phyloP scores from a whole-genome alignment of 2,888 invertebrate genomes.

The Drosophila antonietae region DNA sequence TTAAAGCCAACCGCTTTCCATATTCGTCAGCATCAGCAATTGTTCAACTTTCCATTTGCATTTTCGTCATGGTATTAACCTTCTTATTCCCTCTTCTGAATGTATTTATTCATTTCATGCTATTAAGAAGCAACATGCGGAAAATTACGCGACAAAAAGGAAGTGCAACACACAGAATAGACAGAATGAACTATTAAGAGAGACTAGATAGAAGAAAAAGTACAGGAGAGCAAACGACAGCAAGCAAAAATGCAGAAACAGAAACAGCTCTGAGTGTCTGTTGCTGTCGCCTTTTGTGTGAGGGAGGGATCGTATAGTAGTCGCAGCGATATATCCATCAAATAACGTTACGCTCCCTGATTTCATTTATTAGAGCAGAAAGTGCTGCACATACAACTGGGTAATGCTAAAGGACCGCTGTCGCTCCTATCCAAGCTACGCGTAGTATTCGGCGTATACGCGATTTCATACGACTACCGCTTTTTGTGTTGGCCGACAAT shows the following conservation, averaged over 20 bases:
- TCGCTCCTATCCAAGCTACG: constrained; percentile 4
- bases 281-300: background rate
- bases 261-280: constrained; percentile 31
- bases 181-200: constrained; percentile 67
- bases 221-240: constrained; percentile 1
- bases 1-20: background rate
- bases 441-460: constrained; percentile 63
- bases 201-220: constrained; percentile 16
- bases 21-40: constrained; percentile 62
- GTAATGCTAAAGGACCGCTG: constrained; percentile 31
- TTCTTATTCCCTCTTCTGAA: background rate
- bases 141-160: constrained; percentile 72
- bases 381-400: constrained; percentile 66
- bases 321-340: constrained; percentile 80
- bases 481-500: constrained; percentile 42
- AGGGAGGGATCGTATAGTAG: constrained; percentile 33
- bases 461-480: constrained; percentile 45
- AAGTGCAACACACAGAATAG: constrained; percentile 55
- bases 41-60: constrained; percentile 69
- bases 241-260: constrained; percentile 10
- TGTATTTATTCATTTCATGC: constrained; percentile 16
- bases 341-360: constrained; percentile 82
- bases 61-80: constrained; percentile 20
- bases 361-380: constrained; percentile 84
- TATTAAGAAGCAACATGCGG: constrained; percentile 71